Percentiles rank a stretch among this genome's conserved stretches.
These are phyloP conservation scores for Salvelinus sp. DNA, from an alignment of 2,113 vertebrate species.

Conservation along the genomic window DNA sequence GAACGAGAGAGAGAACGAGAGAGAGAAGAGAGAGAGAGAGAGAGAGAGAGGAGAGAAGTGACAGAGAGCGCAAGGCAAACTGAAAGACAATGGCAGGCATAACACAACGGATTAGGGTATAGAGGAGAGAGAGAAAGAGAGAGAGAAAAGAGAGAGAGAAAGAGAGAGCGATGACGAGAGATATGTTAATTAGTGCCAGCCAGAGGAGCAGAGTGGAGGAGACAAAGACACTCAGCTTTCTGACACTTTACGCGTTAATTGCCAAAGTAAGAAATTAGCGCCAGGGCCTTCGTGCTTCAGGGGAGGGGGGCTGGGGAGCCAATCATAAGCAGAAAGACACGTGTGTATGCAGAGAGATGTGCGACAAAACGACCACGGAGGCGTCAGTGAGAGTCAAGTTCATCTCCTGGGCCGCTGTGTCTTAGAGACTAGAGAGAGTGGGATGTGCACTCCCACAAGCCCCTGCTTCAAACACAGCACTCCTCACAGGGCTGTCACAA, in stretches of 20 bases:
- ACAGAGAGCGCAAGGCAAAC: constrained; percentile 54
- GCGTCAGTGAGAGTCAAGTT: too few species aligned
- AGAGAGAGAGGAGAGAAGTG: constrained; percentile 54
- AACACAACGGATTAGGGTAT: constrained; percentile 63
- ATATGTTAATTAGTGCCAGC: too few species aligned
- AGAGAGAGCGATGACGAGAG: not conserved
- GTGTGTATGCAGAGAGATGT: too few species aligned
- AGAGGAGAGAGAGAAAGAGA: not conserved
- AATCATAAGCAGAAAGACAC: too few species aligned
- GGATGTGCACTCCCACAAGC: not conserved
- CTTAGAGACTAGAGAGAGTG: not conserved
- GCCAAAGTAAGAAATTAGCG: constrained; percentile 66
- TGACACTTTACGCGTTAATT: too few species aligned
- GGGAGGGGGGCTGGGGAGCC: too few species aligned
- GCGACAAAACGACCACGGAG: not conserved
- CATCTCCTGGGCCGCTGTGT: not conserved
- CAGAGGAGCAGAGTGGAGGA: too few species aligned
- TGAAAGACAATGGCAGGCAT: constrained; percentile 63
- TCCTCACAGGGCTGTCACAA: constrained; percentile 44
- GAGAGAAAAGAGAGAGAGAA: constrained; percentile 26
- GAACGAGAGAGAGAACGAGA: too few species aligned
- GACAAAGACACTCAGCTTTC: too few species aligned
- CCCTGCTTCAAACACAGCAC: constrained; percentile 38
- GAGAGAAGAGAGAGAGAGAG: constrained; percentile 35
- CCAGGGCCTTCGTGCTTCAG: too few species aligned